A percentile compares a stretch with the other conserved stretches of the same genome.
phyloP scores from a whole-genome alignment of 2,888 invertebrate genomes.

The Pristionchus japonicus region DNA sequence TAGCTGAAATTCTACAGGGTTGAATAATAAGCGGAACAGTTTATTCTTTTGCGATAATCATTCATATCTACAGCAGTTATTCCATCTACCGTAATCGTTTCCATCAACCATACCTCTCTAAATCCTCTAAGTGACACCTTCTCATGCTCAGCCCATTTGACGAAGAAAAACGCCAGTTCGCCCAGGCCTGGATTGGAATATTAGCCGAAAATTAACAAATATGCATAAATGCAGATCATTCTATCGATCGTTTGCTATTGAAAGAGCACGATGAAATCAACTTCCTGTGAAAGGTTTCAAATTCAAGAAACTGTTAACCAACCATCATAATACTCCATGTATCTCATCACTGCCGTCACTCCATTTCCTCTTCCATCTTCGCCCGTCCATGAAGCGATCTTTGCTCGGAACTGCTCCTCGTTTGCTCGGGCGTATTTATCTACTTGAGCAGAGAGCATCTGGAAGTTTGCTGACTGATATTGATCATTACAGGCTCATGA shows the following conservation, averaged over 20 bases:
- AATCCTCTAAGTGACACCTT: background rate
- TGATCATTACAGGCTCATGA: too few species aligned
- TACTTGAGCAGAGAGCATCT: background rate
- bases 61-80: too few species aligned
- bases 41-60: too few species aligned
- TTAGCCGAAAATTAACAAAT: background rate
- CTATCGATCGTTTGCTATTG: background rate
- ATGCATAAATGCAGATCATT: too few species aligned
- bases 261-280: too few species aligned
- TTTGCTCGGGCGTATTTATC: background rate
- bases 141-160: conserved; percentile 19
- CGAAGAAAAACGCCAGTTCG: conserved; percentile 39
- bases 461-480: too few species aligned
- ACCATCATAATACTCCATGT: background rate
- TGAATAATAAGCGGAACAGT: too few species aligned
- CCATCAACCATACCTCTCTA: background rate
- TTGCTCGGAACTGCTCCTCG: background rate
- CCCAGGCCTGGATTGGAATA: background rate
- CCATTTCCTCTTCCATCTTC: background rate
- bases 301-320: too few species aligned
- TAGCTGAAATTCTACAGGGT: too few species aligned
- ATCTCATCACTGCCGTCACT: background rate
- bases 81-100: too few species aligned
- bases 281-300: too few species aligned
- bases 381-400: background rate